Percentiles rank a stretch among this genome's conserved stretches.
phyloP scores from a whole-genome alignment of 2,888 invertebrate genomes.

The Mythimna loreyi region DNA sequence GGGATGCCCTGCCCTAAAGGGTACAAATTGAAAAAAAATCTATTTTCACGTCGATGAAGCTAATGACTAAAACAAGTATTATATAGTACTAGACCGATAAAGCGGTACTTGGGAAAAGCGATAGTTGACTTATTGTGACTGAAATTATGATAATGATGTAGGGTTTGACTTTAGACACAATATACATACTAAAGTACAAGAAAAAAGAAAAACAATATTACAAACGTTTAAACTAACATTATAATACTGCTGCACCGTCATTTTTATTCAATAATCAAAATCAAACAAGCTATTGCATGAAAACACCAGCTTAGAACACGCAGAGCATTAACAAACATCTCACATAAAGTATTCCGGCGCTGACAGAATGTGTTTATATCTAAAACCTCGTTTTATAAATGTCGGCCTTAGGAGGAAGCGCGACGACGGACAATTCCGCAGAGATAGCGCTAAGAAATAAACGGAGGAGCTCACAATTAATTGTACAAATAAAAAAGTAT shows the following conservation, averaged over 20 bases:
- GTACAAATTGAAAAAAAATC: no score
- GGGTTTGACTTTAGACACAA: background rate
- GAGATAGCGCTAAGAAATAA: slow-evolving; percentile 25
- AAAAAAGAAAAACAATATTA: background rate
- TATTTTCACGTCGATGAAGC: no score
- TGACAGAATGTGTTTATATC: slow-evolving; percentile 52
- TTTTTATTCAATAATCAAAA: background rate
- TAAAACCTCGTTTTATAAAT: slow-evolving; percentile 61
- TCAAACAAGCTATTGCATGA: background rate
- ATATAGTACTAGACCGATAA: no score
- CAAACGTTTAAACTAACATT: background rate
- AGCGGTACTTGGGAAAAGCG: no score
- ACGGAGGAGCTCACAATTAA: slow-evolving; percentile 37
- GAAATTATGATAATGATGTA: background rate
- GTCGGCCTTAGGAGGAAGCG: slow-evolving; percentile 29
- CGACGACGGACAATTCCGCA: slow-evolving; percentile 9
- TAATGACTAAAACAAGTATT: no score
- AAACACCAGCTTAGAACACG: slow-evolving; percentile 8
- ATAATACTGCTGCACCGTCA: background rate
- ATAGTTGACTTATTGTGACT: background rate
- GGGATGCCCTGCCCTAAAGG: no score
- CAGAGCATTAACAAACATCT: slow-evolving; percentile 16
- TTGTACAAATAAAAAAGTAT: slow-evolving; percentile 29
- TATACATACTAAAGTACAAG: background rate
- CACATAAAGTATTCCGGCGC: slow-evolving; percentile 33